Percentiles rank a stretch among this genome's conserved stretches.
phyloP scores from a whole-genome alignment of 2,888 invertebrate species.

The Parochlus steinenii region DNA sequence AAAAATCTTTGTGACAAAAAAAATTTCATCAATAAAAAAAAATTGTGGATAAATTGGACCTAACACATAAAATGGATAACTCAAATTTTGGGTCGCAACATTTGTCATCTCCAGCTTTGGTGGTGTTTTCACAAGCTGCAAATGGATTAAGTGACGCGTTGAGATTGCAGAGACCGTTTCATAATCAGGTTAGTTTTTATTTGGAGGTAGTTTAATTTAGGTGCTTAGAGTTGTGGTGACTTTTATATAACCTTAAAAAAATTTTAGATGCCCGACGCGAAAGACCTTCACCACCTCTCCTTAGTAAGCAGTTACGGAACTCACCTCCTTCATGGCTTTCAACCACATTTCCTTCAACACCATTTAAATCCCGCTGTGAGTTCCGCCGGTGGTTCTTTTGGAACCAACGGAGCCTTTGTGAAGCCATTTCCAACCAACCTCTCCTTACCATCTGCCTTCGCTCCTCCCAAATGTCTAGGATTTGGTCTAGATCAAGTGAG shows the following conservation, averaged over 20 bases:
- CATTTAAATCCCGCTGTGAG: conserved; percentile 40
- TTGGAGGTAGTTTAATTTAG: conserved; percentile 13
- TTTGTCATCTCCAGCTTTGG: conserved; percentile 55
- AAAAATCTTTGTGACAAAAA: not conserved
- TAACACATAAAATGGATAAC: conserved; percentile 47
- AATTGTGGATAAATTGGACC: conserved; percentile 3
- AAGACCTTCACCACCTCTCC: conserved; percentile 46
- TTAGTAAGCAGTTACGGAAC: conserved; percentile 47
- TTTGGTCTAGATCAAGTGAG: conserved; percentile 31
- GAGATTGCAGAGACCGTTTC: conserved; percentile 58
- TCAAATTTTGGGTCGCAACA: conserved; percentile 56
- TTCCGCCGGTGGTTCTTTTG: conserved; percentile 40
- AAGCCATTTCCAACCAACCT: conserved; percentile 44
- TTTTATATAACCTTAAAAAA: conserved; percentile 17
- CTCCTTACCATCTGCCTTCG: conserved; percentile 53
- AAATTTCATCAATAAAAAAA: not conserved
- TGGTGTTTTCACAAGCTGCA: conserved; percentile 58
- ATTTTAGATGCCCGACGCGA: conserved; percentile 34
- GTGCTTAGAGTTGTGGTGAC: conserved; percentile 14
- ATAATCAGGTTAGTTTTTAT: conserved; percentile 41
- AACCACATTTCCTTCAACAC: conserved; percentile 54
- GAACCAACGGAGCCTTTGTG: conserved; percentile 37
- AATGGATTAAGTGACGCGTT: conserved; percentile 57
- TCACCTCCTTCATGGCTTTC: conserved; percentile 52
- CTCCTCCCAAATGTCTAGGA: conserved; percentile 46